Percentiles rank a stretch among this genome's conserved stretches.
Evolutionary conservation across 53 echinoderm and acorn worm species (phyloP).

Genomic region (Luidia sarsii): DNA sequence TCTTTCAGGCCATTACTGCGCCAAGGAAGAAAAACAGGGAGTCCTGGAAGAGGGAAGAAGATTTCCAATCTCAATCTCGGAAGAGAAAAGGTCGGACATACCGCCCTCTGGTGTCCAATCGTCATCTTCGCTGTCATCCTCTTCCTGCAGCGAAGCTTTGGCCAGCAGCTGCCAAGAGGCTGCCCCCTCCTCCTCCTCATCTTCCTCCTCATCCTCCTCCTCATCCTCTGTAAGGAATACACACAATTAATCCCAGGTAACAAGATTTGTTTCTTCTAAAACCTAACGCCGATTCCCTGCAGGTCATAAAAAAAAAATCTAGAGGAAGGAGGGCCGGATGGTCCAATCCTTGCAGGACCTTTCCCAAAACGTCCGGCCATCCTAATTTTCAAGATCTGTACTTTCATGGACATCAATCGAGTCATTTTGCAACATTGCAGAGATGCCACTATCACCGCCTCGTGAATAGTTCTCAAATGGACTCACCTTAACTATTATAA

Average conservation of each 20-base stretch:
- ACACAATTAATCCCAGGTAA: neutral
- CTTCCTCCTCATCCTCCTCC: constrained; percentile 13
- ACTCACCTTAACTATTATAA: no score
- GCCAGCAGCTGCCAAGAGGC: constrained; percentile 51
- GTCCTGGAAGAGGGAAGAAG: no score
- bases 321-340: neutral
- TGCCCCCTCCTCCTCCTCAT: constrained; percentile 10
- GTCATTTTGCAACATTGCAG: neutral
- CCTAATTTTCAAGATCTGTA: no score
- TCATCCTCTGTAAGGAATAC: constrained; percentile 43
- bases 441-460: neutral
- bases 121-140: constrained; percentile 48
- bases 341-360: no score
- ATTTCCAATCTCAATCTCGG: no score
- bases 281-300: neutral
- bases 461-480: no score
- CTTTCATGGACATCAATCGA: no score
- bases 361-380: no score
- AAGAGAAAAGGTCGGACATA: no score
- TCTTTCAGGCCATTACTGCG: no score
- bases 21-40: no score
- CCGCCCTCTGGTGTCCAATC: constrained; percentile 52
- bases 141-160: constrained; percentile 12
- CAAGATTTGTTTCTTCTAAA: neutral
- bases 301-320: neutral